Percentiles rank a stretch among this genome's conserved stretches.
Evolutionary conservation across 2,888 invertebrate species (phyloP).

Genomic region (Tenthredo mesomela): DNA sequence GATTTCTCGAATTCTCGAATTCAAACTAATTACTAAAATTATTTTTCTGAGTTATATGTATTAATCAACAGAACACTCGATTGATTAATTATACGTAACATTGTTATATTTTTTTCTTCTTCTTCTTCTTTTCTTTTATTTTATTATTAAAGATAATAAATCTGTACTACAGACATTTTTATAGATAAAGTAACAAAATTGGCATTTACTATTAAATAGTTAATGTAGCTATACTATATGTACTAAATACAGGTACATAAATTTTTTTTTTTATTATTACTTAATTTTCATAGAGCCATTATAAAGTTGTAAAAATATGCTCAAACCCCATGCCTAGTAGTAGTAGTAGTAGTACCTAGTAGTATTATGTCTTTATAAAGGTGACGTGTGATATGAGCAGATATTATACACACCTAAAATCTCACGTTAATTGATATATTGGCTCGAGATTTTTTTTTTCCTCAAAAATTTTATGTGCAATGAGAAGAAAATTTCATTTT

Average conservation of each 20-base stretch:
- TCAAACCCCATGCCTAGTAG: too few species aligned
- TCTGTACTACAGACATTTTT: background rate
- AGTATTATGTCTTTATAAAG: too few species aligned
- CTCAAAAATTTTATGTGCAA: too few species aligned
- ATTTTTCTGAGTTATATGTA: background rate
- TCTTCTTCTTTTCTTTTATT: background rate
- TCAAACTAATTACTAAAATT: background rate
- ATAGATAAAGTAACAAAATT: slow-evolving; percentile 13
- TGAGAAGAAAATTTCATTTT: too few species aligned
- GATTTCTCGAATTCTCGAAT: background rate
- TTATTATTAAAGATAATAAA: background rate
- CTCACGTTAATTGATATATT: too few species aligned
- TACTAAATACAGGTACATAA: background rate
- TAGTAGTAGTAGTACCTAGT: too few species aligned
- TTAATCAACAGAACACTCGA: background rate
- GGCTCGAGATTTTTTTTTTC: too few species aligned
- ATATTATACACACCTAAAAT: too few species aligned
- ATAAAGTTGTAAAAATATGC: too few species aligned
- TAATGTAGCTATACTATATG: background rate
- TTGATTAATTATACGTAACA: background rate
- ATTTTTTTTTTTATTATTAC: too few species aligned
- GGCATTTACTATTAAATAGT: background rate
- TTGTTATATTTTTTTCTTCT: background rate
- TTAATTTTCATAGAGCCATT: too few species aligned
- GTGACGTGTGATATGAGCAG: too few species aligned